Evolutionary conservation across 2,113 vertebrate genomes (phyloP), one percentile per base, ranked within the genome.

Genomic region (Ceyx margarethae): DNA sequence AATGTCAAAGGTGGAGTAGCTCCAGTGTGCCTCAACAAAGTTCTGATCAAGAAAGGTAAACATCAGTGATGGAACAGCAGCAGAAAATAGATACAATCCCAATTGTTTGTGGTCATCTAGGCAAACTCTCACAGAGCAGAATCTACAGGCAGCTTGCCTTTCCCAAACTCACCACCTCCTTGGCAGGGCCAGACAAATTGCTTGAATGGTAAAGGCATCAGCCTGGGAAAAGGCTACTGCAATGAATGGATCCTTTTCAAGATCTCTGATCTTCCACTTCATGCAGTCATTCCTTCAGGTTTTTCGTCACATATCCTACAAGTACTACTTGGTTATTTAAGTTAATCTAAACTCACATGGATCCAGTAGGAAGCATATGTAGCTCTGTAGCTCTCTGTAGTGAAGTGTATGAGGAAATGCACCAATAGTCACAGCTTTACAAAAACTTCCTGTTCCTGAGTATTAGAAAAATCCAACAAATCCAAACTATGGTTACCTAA

Each of bases 121-220:
- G 48, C 45, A 68, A 76, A 35, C 9, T 56, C 18, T 14, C 1
- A 0, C 40, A 43, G 12, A 84, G 56, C 26, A 85, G 50, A 71
- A 51, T 15, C 22, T 66, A 13, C n/a, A 57, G 51, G 28, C 26
- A 48, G 12, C 22, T n/a, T 37, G 46, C 26, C 22, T 75, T 57
- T 64, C 53, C 48, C 25, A 77, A 77, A 42, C 12, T 81, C 35
- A 25, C 9, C 11, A 17, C 8, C 7, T 81, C 18, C 19, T 87
- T 1, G 0, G 11, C 50, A 37, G 42, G 35, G 14, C 20, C 60
- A 65, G 62, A 19, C 5, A 31, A 58, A 16, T 11, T 61, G 13
- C 12, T 60, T 0, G 0, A 19, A 6, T 61, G 7, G 23, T 65
- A 69, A 61, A 82, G 37, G 13, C 11, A 15, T 40, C 3, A 1